Conservation (phyloP, 2,888 invertebrate genomes). For the Nephrotoma guestfalica region DNA sequence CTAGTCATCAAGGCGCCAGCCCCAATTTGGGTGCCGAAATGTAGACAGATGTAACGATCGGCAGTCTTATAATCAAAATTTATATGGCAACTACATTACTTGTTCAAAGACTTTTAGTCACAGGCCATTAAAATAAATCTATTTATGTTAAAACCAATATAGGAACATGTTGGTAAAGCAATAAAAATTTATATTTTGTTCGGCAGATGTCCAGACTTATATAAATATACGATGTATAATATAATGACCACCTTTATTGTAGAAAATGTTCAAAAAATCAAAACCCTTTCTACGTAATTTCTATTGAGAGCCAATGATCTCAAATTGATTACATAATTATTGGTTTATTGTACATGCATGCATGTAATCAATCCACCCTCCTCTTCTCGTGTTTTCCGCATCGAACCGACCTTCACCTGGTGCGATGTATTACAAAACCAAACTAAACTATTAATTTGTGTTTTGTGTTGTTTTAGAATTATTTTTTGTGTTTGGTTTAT, state of each 20-base stretch:
- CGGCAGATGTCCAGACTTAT: background rate
- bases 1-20: background rate
- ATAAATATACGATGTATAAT: background rate
- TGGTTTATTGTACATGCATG: background rate
- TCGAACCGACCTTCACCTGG: background rate
- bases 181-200: background rate
- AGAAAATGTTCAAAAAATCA: background rate
- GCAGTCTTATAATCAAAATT: background rate
- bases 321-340: background rate
- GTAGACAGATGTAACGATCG: background rate
- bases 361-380: background rate
- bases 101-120: background rate
- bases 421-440: background rate
- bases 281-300: background rate
- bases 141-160: background rate
- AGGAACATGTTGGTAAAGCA: background rate
- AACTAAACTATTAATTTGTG: background rate
- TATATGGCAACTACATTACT: background rate
- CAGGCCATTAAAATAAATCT: background rate
- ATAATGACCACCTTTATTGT: background rate
- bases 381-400: background rate
- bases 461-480: background rate
- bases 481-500: background rate
- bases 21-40: background rate
- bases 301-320: background rate